Conservation (phyloP, 2,888 invertebrate species). For the Aphidoletes aphidimyza region DNA sequence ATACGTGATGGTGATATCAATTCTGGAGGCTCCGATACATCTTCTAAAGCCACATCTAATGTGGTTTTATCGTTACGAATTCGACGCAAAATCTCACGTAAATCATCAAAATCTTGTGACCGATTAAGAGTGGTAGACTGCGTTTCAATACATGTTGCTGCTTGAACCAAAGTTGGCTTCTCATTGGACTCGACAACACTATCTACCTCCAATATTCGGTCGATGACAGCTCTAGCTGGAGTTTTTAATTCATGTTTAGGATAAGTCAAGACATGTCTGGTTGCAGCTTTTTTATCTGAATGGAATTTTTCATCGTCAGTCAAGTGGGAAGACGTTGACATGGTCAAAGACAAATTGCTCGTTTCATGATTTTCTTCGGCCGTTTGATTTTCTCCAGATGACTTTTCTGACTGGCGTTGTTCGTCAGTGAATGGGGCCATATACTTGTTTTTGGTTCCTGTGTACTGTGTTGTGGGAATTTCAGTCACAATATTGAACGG, state of each 20-base stretch:
- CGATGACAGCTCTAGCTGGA: not conserved
- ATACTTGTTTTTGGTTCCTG: not conserved
- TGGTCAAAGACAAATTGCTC: not conserved
- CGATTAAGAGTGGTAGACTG: not conserved
- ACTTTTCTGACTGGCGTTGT: not conserved
- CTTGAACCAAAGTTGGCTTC: not conserved
- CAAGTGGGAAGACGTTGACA: not conserved
- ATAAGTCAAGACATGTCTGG: not conserved
- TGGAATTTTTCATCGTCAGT: conserved; percentile 47
- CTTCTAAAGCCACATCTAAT: conserved; percentile 27
- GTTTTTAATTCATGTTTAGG: not conserved
- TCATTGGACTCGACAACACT: not conserved
- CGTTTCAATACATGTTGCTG: not conserved
- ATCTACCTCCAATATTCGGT: not conserved
- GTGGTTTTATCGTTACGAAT: conserved; percentile 39
- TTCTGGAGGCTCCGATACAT: not conserved
- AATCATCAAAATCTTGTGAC: not conserved
- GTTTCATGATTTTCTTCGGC: not conserved
- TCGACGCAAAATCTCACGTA: not conserved
- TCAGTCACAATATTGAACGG: no score
- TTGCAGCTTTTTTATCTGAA: not conserved
- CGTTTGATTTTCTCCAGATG: not conserved
- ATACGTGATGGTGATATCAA: not conserved
- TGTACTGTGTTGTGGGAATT: no score
- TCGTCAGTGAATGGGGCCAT: not conserved